Conservation (phyloP, 2,888 invertebrate species). For the Dynastes hyllus region DNA sequence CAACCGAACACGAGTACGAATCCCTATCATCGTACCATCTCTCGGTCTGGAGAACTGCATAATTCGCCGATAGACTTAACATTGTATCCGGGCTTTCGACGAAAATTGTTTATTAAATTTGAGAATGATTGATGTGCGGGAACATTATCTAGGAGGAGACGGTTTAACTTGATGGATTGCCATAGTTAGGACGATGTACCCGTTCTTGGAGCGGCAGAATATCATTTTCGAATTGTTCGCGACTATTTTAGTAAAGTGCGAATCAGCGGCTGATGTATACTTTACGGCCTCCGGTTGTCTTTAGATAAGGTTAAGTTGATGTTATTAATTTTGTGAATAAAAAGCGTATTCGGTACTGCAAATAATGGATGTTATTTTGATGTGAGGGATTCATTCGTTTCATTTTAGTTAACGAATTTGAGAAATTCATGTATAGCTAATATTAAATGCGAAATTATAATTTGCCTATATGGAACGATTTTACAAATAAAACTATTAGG, state of each 20-base stretch:
- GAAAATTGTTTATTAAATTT: slow-evolving; percentile 51
- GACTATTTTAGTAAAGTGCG: slow-evolving; percentile 4
- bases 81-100: not conserved
- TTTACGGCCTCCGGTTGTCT: not conserved
- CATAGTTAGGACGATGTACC: not conserved
- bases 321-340: not conserved
- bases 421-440: no score
- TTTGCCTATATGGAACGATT: no score
- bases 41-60: not conserved
- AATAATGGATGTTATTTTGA: not conserved
- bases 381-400: not conserved
- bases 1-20: no score
- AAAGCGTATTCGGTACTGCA: not conserved
- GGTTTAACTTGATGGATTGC: slow-evolving; percentile 50
- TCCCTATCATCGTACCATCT: no score
- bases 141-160: slow-evolving; percentile 46
- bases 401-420: not conserved
- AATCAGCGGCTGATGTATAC: not conserved
- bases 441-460: no score
- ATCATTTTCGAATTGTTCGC: slow-evolving; percentile 16
- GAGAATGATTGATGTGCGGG: slow-evolving; percentile 48
- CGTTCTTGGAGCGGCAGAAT: not conserved
- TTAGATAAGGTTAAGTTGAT: not conserved
- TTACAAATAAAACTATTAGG: no score
- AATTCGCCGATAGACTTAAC: slow-evolving; percentile 10